These are phyloP conservation scores for Carassius carassius DNA, from an alignment of 2,113 vertebrate species.

Conservation along the genomic window DNA sequence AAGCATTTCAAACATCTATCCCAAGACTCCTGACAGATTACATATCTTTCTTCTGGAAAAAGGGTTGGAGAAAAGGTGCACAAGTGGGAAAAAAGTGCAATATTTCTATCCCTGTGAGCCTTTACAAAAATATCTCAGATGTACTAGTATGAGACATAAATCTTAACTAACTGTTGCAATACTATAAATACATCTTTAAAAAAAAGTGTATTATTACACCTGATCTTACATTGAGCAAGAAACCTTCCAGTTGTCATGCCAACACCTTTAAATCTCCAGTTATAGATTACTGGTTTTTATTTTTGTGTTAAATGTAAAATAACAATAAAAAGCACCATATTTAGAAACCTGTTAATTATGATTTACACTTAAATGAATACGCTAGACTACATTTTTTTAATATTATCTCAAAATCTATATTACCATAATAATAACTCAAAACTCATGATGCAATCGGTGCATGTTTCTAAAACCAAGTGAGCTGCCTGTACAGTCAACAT, in stretches of 20 bases:
- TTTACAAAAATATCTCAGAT: not conserved
- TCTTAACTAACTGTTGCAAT: not conserved
- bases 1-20: constrained; percentile 38
- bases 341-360: constrained; percentile 22
- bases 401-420: not conserved
- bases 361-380: constrained; percentile 32
- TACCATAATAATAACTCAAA: not conserved
- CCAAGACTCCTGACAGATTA: constrained; percentile 33
- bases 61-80: not conserved
- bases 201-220: not conserved
- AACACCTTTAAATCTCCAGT: not conserved
- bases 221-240: not conserved
- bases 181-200: not conserved
- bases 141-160: not conserved
- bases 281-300: not conserved
- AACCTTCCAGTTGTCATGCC: constrained; percentile 12
- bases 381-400: constrained; percentile 41
- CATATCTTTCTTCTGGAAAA: constrained; percentile 16
- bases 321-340: constrained; percentile 52
- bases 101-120: not conserved
- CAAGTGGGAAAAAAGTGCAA: not conserved
- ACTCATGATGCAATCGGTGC: not conserved
- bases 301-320: not conserved
- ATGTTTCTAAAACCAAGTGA: not conserved
- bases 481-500: too few species aligned